Conservation (phyloP, 2,888 invertebrate genomes). For the Thalpophila matura region DNA sequence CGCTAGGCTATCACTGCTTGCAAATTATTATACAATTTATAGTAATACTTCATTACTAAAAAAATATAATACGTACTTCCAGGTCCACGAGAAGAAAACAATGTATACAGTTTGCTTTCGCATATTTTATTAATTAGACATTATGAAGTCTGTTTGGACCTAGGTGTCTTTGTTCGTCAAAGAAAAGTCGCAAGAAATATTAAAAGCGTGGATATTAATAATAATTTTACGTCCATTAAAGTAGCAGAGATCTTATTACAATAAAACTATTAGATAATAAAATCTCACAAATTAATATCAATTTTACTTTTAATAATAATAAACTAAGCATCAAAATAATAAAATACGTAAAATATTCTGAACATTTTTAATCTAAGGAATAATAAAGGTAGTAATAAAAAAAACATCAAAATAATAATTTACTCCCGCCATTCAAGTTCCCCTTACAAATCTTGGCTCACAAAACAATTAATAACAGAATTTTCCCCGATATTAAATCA, state of each 20-base stretch:
- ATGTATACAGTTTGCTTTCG: not conserved
- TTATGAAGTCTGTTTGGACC: slow-evolving; percentile 1
- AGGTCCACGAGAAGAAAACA: not conserved
- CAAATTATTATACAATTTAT: no score
- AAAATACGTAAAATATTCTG: no score
- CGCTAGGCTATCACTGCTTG: no score
- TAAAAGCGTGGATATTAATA: not conserved
- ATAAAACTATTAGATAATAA: not conserved
- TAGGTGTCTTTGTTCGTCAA: not conserved
- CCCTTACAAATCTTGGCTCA: slow-evolving; percentile 12
- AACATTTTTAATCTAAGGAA: no score
- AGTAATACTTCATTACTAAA: no score
- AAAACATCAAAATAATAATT: slow-evolving; percentile 8
- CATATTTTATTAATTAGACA: slow-evolving; percentile 8
- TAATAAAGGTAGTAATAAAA: not conserved
- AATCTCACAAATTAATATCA: no score
- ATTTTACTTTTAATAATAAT: no score
- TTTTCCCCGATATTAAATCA: slow-evolving; percentile 50
- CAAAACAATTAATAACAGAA: slow-evolving; percentile 36
- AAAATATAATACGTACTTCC: no score
- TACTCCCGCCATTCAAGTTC: not conserved
- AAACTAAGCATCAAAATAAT: no score
- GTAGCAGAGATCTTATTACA: not conserved
- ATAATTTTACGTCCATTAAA: not conserved
- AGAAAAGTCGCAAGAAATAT: not conserved